Conservation (phyloP, 2,113 vertebrate genomes). For the Planiliza haematocheilus region DNA sequence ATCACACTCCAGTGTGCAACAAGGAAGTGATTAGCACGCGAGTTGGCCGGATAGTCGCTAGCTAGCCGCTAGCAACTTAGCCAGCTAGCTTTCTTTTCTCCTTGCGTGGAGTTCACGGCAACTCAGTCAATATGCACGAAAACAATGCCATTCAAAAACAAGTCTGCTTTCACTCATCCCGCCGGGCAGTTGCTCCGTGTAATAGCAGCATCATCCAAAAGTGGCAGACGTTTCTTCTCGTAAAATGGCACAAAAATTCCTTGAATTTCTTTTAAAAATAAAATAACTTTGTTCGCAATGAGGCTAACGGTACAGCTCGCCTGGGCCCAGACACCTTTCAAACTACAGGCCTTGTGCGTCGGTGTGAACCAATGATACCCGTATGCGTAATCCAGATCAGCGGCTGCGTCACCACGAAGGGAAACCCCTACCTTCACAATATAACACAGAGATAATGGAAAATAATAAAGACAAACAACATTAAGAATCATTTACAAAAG, state of each 20-base stretch:
- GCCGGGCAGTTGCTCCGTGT: background rate
- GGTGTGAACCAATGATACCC: slow-evolving; percentile 64
- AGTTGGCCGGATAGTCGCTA: slow-evolving; percentile 52
- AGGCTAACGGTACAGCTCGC: slow-evolving; percentile 52
- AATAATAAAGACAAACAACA: background rate
- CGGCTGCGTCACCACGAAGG: slow-evolving; percentile 65
- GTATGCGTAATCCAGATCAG: slow-evolving; percentile 53
- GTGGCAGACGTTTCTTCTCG: background rate
- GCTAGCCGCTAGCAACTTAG: slow-evolving; percentile 51
- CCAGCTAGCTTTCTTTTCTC: slow-evolving; percentile 67
- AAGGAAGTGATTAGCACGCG: slow-evolving; percentile 79
- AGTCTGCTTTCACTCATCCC: slow-evolving; percentile 3
- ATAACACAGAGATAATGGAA: background rate
- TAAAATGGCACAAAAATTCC: slow-evolving; percentile 1
- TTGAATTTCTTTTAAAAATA: slow-evolving; percentile 36
- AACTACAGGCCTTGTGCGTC: slow-evolving; percentile 76
- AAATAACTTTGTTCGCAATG: slow-evolving; percentile 64
- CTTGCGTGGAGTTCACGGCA: slow-evolving; percentile 66
- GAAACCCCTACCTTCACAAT: slow-evolving; percentile 66
- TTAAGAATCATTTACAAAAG: background rate
- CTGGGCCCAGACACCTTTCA: slow-evolving; percentile 67
- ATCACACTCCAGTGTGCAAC: slow-evolving; percentile 71
- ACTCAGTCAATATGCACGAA: slow-evolving; percentile 64
- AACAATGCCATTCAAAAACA: slow-evolving; percentile 53
- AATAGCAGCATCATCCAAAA: background rate